phyloP scores from a whole-genome alignment of 2,797 vertebrate genomes.

The Enteromius paludinosus region DNA sequence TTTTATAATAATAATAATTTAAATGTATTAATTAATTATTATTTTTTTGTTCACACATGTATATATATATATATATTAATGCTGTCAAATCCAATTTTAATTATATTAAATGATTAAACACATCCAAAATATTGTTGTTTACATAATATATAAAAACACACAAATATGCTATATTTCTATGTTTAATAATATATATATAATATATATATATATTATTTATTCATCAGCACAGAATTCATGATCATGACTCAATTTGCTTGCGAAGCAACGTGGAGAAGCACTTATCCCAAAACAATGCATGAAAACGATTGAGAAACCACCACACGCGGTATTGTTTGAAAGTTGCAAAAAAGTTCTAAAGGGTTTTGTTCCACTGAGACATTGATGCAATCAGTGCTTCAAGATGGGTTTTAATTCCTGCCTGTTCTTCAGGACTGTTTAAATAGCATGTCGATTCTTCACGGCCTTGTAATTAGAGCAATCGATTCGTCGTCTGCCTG shows the following conservation, averaged over 20 bases:
- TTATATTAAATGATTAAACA: too few relatives aligned
- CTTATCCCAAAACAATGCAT: slow-evolving; percentile 28
- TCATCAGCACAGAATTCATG: background rate
- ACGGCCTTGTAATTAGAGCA: slow-evolving; percentile 45
- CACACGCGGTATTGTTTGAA: slow-evolving; percentile 20
- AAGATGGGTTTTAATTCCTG: slow-evolving; percentile 26
- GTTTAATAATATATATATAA: too few relatives aligned
- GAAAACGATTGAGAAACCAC: slow-evolving; percentile 24
- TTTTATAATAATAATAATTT: too few relatives aligned
- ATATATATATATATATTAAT: too few relatives aligned
- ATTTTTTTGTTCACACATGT: too few relatives aligned
- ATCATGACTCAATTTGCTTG: too few relatives aligned
- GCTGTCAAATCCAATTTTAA: too few relatives aligned
- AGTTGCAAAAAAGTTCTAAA: background rate
- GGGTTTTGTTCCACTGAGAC: slow-evolving; percentile 12
- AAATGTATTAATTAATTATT: too few relatives aligned
- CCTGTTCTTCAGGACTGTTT: slow-evolving; percentile 23
- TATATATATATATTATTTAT: too few relatives aligned
- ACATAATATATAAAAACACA: too few relatives aligned
- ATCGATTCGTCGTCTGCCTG: slow-evolving; percentile 39
- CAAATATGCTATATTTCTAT: too few relatives aligned
- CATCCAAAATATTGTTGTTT: too few relatives aligned
- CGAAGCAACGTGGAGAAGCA: slow-evolving; percentile 9
- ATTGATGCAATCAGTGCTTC: slow-evolving; percentile 38
- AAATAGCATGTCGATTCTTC: slow-evolving; percentile 23